A percentile compares a stretch with the other conserved stretches of the same genome.
These are phyloP conservation scores for Cremastinae sp. DNA, from an alignment of 2,888 invertebrate species.

Conservation along the genomic window DNA sequence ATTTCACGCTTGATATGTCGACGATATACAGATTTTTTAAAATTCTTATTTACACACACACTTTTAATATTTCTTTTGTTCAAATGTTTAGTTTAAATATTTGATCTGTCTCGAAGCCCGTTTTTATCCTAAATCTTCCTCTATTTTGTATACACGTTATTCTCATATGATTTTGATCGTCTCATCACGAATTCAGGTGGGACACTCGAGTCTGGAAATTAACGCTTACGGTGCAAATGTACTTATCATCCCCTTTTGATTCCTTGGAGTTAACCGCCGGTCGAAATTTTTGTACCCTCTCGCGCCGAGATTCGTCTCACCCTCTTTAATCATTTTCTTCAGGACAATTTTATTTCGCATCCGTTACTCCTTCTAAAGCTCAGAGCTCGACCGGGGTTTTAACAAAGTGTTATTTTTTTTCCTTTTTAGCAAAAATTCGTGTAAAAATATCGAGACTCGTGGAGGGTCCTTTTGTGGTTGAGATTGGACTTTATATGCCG, in stretches of 20 bases:
- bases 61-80: slow-evolving; percentile 31
- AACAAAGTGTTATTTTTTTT: neutral
- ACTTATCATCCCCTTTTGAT: too few species aligned
- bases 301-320: too few species aligned
- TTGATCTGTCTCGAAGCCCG: neutral
- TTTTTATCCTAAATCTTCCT: neutral
- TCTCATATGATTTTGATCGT: neutral
- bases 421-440: slow-evolving; percentile 54
- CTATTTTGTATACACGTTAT: neutral
- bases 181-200: slow-evolving; percentile 1
- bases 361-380: too few species aligned
- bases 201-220: slow-evolving; percentile 5
- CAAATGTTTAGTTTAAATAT: slow-evolving; percentile 1
- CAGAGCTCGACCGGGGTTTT: neutral
- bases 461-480: slow-evolving; percentile 15
- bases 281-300: too few species aligned
- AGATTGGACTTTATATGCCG: slow-evolving; percentile 39
- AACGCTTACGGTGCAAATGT: slow-evolving; percentile 10
- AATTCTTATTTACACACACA: slow-evolving; percentile 53
- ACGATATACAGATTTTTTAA: slow-evolving; percentile 40
- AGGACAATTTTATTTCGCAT: too few species aligned
- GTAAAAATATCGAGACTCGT: slow-evolving; percentile 65
- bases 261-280: too few species aligned
- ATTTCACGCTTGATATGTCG: slow-evolving; percentile 57
- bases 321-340: too few species aligned